Percentiles rank a stretch among this genome's conserved stretches.
Evolutionary conservation across 2,797 vertebrate genomes (phyloP).

Genomic region (Artibeus lituratus): DNA sequence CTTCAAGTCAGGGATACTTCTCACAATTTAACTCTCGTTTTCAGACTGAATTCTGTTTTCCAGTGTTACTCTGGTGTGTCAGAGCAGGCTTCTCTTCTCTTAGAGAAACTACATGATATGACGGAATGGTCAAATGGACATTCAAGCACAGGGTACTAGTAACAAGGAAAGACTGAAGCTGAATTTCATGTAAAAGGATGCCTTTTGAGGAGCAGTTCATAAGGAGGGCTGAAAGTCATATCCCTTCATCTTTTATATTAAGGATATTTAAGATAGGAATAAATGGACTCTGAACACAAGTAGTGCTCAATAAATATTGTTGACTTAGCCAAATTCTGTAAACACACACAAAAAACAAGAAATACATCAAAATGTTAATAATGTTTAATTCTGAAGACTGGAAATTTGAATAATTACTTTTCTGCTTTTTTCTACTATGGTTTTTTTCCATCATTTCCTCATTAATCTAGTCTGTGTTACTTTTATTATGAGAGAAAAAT

Average conservation of each 20-base stretch:
- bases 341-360: not conserved
- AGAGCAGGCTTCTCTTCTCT: not conserved
- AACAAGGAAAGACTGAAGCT: not conserved
- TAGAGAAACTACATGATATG: not conserved
- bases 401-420: not conserved
- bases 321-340: not conserved
- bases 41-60: not conserved
- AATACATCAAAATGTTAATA: not conserved
- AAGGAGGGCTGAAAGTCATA: not conserved
- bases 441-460: not conserved
- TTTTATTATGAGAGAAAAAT: not conserved
- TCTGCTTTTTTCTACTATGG: not conserved
- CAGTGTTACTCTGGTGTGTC: not conserved
- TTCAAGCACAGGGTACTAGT: not conserved
- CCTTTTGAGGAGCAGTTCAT: not conserved
- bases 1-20: not conserved
- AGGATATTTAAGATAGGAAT: not conserved
- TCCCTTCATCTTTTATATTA: not conserved
- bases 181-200: conserved; percentile 2
- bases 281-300: not conserved
- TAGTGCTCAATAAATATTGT: not conserved
- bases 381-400: not conserved
- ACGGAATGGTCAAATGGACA: not conserved
- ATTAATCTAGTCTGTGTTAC: not conserved
- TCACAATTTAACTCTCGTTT: not conserved